These are phyloP conservation scores for Desmodus rotundus DNA, from an alignment of 2,113 vertebrate genomes.

Conservation along the genomic window DNA sequence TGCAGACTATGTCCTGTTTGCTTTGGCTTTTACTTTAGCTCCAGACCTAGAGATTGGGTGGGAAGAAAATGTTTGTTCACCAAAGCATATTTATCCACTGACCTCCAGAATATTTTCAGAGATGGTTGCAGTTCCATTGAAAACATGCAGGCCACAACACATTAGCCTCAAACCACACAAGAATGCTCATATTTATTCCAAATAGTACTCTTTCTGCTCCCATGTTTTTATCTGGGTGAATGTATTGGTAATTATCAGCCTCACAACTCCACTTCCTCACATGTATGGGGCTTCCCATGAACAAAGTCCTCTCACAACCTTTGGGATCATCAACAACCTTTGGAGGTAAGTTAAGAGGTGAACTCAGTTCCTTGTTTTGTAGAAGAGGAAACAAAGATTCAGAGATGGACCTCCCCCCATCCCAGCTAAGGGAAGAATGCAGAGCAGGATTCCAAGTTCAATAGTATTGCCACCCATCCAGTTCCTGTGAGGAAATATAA, in stretches of 20 bases:
- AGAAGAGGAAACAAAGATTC: neutral
- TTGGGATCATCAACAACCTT: neutral
- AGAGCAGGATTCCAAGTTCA: neutral
- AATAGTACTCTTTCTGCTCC: neutral
- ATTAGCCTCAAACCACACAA: conserved; percentile 4
- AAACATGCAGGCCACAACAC: neutral
- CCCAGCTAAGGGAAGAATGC: neutral
- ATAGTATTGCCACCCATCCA: neutral
- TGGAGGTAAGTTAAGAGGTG: neutral
- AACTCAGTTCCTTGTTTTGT: neutral
- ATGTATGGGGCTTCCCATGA: neutral
- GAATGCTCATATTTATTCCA: neutral
- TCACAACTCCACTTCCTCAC: neutral
- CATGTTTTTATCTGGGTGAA: neutral
- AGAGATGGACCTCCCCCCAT: neutral
- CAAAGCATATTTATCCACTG: conserved; percentile 32
- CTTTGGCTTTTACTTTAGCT: neutral
- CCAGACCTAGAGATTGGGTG: neutral
- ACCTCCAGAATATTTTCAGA: conserved; percentile 30
- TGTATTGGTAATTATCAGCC: neutral
- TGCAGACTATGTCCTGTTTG: neutral
- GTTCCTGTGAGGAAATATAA: conserved; percentile 15
- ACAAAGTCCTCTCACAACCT: neutral
- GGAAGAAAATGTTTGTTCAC: conserved; percentile 27
- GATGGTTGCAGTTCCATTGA: neutral